These are phyloP conservation scores for Cabera pusaria DNA, from an alignment of 2,888 invertebrate species.

Conservation along the genomic window DNA sequence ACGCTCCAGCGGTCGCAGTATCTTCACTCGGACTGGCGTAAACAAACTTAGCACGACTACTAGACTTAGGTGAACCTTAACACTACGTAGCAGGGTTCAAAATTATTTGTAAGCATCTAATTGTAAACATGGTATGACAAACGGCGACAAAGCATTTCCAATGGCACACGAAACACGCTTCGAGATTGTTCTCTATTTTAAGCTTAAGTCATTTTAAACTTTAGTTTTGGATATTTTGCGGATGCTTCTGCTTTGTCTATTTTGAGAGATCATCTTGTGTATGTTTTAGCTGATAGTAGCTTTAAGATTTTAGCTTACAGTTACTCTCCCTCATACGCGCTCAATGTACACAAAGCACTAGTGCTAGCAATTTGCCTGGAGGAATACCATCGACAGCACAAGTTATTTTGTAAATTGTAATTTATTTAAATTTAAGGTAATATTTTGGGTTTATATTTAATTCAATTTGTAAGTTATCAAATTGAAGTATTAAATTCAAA, in stretches of 20 bases:
- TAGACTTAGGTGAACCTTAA: conserved; percentile 10
- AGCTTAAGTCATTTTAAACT: conserved; percentile 13
- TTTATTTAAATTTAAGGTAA: neutral
- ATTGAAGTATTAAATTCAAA: conserved; percentile 11
- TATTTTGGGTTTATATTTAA: neutral
- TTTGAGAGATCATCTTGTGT: too few species aligned
- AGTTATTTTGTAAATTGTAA: conserved; percentile 19
- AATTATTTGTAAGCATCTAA: conserved; percentile 4
- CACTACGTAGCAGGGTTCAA: conserved; percentile 3
- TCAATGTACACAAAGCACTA: conserved; percentile 1
- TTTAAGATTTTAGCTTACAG: too few species aligned
- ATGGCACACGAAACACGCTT: conserved; percentile 13
- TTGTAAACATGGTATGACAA: conserved; percentile 15
- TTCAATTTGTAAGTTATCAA: neutral
- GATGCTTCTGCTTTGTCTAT: conserved; percentile 12
- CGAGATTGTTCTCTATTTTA: conserved; percentile 7
- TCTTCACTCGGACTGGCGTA: conserved; percentile 8
- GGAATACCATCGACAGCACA: conserved; percentile 62
- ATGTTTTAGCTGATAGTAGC: too few species aligned
- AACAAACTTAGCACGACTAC: conserved; percentile 3
- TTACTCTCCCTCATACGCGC: too few species aligned
- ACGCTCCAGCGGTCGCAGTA: conserved; percentile 37
- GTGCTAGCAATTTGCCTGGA: conserved; percentile 42
- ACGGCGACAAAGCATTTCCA: conserved; percentile 6
- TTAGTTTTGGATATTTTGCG: conserved; percentile 38